These are phyloP conservation scores for Pristionchus exspectatus DNA, from an alignment of 2,888 invertebrate genomes.

Conservation along the genomic window DNA sequence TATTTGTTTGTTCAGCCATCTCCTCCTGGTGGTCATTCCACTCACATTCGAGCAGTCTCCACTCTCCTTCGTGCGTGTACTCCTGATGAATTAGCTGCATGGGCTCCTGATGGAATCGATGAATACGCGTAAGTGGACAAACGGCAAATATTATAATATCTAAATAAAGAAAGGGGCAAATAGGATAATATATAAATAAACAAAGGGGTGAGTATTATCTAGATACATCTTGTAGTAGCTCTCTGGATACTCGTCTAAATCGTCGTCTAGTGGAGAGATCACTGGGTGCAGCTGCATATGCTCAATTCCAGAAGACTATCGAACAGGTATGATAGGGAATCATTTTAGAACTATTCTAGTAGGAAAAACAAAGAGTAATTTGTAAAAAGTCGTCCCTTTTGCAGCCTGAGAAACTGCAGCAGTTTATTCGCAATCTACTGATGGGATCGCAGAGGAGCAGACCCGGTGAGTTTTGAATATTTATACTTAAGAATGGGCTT, in stretches of 20 bases:
- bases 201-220: too few relatives aligned
- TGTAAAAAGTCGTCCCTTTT: not conserved
- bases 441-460: constrained; percentile 33
- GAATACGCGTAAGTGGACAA: constrained; percentile 13
- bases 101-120: not conserved
- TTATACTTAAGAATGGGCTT: not conserved
- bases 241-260: not conserved
- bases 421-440: constrained; percentile 33
- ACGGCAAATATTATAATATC: too few relatives aligned
- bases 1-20: not conserved
- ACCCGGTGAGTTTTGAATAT: constrained; percentile 11
- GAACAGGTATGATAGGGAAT: not conserved
- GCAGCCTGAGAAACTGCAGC: constrained; percentile 32
- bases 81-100: not conserved
- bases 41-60: constrained; percentile 26
- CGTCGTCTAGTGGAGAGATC: constrained; percentile 14
- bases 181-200: too few relatives aligned
- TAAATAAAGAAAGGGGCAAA: too few relatives aligned
- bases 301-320: not conserved
- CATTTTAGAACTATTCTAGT: not conserved
- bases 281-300: not conserved
- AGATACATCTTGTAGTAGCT: not conserved
- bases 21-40: constrained; percentile 45
- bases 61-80: constrained; percentile 14
- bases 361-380: not conserved